phyloP scores from a whole-genome alignment of 2,888 invertebrate species.

The Phyllotreta striolata region DNA sequence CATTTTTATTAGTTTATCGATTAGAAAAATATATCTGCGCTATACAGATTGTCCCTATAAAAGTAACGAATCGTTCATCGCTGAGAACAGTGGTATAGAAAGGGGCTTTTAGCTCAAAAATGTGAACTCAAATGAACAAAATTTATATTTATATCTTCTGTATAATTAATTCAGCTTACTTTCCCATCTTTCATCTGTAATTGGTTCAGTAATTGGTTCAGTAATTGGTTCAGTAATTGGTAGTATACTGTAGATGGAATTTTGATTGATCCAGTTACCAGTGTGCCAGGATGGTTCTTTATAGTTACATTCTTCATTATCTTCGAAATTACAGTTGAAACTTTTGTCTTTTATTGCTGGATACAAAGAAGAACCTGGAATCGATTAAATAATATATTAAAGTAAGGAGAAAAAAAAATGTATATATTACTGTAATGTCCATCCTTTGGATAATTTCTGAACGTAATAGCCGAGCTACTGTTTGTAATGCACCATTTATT shows the following conservation, averaged over 20 bases:
- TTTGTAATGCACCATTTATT: constrained; percentile 33
- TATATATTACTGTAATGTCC: not conserved
- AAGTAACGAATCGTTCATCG: too few species aligned
- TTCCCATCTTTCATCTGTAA: constrained; percentile 42
- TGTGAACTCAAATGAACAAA: too few species aligned
- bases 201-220: constrained; percentile 30
- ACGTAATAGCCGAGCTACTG: constrained; percentile 28
- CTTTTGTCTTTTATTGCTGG: not conserved
- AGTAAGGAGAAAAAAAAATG: not conserved
- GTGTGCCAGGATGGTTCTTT: constrained; percentile 1
- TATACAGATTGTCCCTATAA: too few species aligned
- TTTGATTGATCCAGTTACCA: constrained; percentile 6
- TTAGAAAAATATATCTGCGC: too few species aligned
- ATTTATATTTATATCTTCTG: too few species aligned
- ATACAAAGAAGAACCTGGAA: constrained; percentile 14
- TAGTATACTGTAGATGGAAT: constrained; percentile 12
- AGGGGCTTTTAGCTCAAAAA: too few species aligned
- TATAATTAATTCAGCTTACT: constrained; percentile 29
- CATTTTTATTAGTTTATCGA: too few species aligned
- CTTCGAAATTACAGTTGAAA: constrained; percentile 15
- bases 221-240: constrained; percentile 30
- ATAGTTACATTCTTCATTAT: not conserved
- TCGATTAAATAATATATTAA: not conserved
- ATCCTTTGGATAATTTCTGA: constrained; percentile 16
- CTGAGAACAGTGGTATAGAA: too few species aligned